These are phyloP conservation scores for Zootermopsis nevadensis DNA, from an alignment of 2,888 invertebrate genomes.

Conservation along the genomic window DNA sequence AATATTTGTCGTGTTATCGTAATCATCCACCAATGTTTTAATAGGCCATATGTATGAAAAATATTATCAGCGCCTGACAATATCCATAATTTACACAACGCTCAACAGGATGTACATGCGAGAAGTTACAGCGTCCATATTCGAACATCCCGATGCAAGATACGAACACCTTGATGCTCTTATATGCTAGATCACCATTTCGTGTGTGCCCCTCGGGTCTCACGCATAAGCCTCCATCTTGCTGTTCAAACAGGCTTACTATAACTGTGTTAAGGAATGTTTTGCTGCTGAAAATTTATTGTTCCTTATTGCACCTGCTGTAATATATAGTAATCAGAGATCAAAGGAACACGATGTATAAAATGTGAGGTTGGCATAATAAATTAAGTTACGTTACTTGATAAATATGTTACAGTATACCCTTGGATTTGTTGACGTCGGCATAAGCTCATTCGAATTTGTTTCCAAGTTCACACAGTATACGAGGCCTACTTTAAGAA, in stretches of 20 bases:
- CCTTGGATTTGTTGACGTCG: background rate
- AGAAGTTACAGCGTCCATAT: background rate
- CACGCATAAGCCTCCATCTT: background rate
- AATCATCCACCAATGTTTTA: too few relatives aligned
- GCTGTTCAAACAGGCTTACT: too few relatives aligned
- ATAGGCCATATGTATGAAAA: too few relatives aligned
- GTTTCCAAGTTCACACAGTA: too few relatives aligned
- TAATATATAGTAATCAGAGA: background rate
- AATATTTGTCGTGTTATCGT: too few relatives aligned
- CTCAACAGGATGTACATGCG: background rate
- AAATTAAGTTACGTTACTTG: background rate
- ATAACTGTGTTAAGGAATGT: background rate
- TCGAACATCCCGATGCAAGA: too few relatives aligned
- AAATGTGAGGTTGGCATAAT: background rate
- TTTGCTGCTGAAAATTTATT: background rate
- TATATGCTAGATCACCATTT: too few relatives aligned
- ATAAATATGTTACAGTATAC: background rate
- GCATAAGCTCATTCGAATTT: background rate
- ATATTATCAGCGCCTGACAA: too few relatives aligned
- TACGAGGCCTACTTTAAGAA: too few relatives aligned
- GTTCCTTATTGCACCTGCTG: background rate
- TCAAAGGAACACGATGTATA: background rate
- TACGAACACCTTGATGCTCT: background rate
- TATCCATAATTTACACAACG: background rate
- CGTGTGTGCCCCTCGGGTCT: too few relatives aligned